Evolutionary conservation across 2,797 vertebrate species (phyloP).

Genomic region (Lutjanus campechanus): DNA sequence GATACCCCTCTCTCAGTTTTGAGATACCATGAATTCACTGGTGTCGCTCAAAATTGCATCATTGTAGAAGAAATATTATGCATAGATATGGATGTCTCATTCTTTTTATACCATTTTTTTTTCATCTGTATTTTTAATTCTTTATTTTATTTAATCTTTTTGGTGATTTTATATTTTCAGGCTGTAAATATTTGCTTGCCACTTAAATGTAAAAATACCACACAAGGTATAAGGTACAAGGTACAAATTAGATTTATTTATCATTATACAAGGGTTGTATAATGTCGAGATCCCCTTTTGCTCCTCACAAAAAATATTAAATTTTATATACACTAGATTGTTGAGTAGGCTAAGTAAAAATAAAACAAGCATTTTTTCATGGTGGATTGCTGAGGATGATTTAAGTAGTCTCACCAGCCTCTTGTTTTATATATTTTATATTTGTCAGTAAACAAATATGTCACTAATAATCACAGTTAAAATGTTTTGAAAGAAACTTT

Average conservation of each 20-base stretch:
- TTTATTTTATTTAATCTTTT: background rate
- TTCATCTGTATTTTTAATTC: background rate
- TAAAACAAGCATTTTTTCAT: too few species aligned
- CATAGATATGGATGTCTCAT: background rate
- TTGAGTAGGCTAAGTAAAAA: too few species aligned
- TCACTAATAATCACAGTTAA: background rate
- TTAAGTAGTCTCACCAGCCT: too few species aligned
- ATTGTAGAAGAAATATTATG: background rate
- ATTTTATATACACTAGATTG: too few species aligned
- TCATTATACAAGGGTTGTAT: too few species aligned
- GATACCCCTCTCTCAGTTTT: conserved; percentile 25
- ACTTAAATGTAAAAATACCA: background rate
- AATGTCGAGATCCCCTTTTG: too few species aligned
- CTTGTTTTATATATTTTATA: conserved; percentile 5
- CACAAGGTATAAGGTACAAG: too few species aligned
- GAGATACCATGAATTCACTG: conserved; percentile 2
- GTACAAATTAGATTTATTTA: too few species aligned
- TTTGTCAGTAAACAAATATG: background rate
- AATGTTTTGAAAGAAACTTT: background rate
- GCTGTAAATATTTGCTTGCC: background rate
- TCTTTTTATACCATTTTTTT: background rate
- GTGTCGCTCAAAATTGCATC: conserved; percentile 12
- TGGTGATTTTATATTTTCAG: background rate
- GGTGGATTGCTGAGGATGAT: too few species aligned
- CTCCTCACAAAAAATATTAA: too few species aligned